Evolutionary conservation across 2,113 vertebrate genomes (phyloP).

Genomic region (Saguinus midas): DNA sequence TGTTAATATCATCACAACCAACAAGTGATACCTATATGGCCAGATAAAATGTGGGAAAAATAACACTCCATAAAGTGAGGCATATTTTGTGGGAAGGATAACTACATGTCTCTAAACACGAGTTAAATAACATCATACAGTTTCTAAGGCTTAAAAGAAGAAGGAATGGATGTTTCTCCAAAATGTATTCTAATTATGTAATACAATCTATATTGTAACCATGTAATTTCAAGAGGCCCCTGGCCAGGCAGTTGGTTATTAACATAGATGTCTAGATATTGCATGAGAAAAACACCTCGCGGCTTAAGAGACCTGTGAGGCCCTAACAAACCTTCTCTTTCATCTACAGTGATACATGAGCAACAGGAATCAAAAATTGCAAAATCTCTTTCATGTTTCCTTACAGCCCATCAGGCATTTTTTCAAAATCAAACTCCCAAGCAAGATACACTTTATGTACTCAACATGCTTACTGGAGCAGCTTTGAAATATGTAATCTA

Average conservation of each 20-base stretch:
- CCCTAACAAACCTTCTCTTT: not conserved
- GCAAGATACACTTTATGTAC: not conserved
- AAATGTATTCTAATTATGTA: not conserved
- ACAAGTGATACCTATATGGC: not conserved
- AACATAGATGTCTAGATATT: not conserved
- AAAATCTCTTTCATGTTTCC: not conserved
- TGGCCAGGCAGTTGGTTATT: not conserved
- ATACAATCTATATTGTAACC: not conserved
- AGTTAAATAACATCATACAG: not conserved
- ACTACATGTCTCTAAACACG: not conserved
- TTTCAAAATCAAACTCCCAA: not conserved
- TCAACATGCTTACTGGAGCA: no score
- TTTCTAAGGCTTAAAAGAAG: not conserved
- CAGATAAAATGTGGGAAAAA: not conserved
- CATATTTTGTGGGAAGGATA: not conserved
- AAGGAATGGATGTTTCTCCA: not conserved
- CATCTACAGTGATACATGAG: not conserved
- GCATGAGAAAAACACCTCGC: not conserved
- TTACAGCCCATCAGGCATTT: not conserved
- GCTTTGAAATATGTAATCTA: no score
- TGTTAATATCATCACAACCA: not conserved
- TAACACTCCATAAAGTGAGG: not conserved
- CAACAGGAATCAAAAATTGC: not conserved
- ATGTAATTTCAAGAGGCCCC: not conserved
- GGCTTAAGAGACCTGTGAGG: not conserved